Evolutionary conservation across 1,140 invertebrate species (phyloP), one percentile per base, ranked within the genome.

Genomic region (Aphelinus atriplicis): DNA sequence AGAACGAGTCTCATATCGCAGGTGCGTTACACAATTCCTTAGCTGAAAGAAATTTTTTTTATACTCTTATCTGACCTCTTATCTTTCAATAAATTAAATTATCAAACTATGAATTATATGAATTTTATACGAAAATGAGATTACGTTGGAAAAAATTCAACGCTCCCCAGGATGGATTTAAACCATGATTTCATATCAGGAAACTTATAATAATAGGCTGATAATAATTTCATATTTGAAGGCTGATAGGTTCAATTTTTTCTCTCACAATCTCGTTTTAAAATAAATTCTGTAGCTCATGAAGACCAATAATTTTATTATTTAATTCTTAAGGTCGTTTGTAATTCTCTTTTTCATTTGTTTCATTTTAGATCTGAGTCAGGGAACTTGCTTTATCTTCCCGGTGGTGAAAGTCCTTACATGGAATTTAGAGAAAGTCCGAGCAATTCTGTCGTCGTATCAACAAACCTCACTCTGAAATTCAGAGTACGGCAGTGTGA

Each of bases 401-500:
- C 88, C 53, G 88, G 86, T 45, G 80, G 86, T 51, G 86, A 88
- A 66, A 88, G 86, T 64, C 89, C 89, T 3, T 91, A 90, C 75
- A 90, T 90, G 89, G 88, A 90, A 76, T 91, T 88, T 80, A 88
- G 88, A 63, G 86, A 87, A 71, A 84, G 76, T 48, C 73, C 80
- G 51, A 71, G 69, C 46, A 58, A 78, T 51, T 68, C 81, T 45
- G 73, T 77, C 62, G 67, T 80, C 46, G 61, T 78, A 65, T 78
- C 84, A 6, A 80, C 83, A 42, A 88, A 84, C 76, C 85, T 90
- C 73, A 84, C 89, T 50, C 84, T 90, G 45, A 90, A 90, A 80
- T 90, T 90, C 79, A 82, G 86, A 43, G 88, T 91, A 9, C 83
- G 86, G 51, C 89, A 90, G 71, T 90, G 89, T 75, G 90, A 91